Evolutionary conservation across 2,113 vertebrate species (phyloP).

Genomic region (Psilopsiagon aymara): DNA sequence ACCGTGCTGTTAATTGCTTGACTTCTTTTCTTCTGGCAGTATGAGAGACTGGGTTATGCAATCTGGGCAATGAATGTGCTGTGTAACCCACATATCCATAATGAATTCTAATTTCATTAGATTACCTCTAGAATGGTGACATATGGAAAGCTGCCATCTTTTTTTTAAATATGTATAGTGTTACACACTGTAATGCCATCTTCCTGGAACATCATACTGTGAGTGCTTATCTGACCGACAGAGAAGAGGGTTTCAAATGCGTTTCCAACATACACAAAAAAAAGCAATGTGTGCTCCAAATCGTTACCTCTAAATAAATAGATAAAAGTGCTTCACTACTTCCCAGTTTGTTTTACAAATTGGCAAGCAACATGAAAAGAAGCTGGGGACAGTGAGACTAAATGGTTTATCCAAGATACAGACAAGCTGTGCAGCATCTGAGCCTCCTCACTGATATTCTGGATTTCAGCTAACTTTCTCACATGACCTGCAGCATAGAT

Average conservation of each 20-base stretch:
- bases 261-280: background rate
- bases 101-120: conserved; percentile 15
- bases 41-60: background rate
- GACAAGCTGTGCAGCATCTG: background rate
- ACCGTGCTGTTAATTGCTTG: background rate
- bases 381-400: background rate
- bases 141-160: conserved; percentile 14
- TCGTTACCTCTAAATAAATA: background rate
- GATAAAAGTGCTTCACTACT: background rate
- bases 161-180: background rate
- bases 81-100: background rate
- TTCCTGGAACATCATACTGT: background rate
- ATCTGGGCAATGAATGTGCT: background rate
- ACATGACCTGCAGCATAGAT: background rate
- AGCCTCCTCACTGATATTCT: background rate
- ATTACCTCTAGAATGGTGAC: background rate
- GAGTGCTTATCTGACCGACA: background rate
- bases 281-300: background rate
- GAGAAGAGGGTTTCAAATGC: background rate
- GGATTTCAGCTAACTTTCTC: background rate
- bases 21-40: background rate
- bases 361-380: background rate
- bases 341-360: conserved; percentile 12
- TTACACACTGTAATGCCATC: background rate
- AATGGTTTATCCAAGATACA: background rate